Conservation (phyloP, 2,797 vertebrate species). For the Sebastes wilsoni region DNA sequence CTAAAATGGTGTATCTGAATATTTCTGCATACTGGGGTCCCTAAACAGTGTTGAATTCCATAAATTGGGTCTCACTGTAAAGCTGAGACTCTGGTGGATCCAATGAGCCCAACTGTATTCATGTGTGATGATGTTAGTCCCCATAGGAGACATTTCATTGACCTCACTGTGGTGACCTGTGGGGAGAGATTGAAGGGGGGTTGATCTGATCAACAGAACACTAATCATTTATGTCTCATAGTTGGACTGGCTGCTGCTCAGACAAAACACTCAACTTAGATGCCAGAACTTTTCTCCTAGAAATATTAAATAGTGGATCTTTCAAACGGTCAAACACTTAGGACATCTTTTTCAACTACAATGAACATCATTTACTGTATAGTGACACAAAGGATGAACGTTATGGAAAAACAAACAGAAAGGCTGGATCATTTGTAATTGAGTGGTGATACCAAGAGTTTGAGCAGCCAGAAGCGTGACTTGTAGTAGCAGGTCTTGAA, state of each 20-base stretch:
- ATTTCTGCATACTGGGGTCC: too few species aligned
- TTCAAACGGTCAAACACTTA: background rate
- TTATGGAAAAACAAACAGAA: background rate
- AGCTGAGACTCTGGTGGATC: too few species aligned
- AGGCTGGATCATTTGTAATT: background rate
- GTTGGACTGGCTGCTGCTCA: background rate
- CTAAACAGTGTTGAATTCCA: too few species aligned
- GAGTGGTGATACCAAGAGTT: conserved; percentile 89
- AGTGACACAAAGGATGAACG: background rate
- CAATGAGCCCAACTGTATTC: too few species aligned
- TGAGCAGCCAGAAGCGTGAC: conserved; percentile 98
- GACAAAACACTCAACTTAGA: background rate
- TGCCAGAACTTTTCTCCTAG: background rate
- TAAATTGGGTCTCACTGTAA: too few species aligned
- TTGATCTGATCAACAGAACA: too few species aligned
- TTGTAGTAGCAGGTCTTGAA: conserved; percentile 99
- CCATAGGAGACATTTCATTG: too few species aligned
- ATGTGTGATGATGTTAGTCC: too few species aligned
- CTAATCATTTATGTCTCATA: background rate
- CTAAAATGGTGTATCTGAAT: too few species aligned
- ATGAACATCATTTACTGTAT: background rate
- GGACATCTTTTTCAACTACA: background rate
- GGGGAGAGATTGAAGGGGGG: too few species aligned
- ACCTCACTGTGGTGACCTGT: too few species aligned
- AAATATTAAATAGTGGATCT: background rate